Base-by-base conservation (phyloP, 2,113 vertebrate species). In the Gallinago jamesoni region DNA sequence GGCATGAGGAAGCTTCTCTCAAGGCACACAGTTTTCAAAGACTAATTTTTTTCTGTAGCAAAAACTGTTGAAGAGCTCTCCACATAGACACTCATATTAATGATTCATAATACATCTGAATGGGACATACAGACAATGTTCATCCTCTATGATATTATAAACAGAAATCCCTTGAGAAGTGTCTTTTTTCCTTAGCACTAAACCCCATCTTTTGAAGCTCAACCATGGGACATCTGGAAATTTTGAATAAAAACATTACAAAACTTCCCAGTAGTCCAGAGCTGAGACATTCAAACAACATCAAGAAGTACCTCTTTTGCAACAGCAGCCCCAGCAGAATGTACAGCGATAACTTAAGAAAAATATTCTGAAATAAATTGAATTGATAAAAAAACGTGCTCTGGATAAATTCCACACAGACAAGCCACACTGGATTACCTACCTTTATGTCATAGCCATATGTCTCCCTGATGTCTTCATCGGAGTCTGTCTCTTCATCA, bases 401-500 rank as follows among this genome's bases (percentile, higher is more conserved):
- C 52, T 57, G 12, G 7, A 68, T 37, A 66, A 73, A 62, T 28
- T 75, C 41, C 73, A 73, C 6, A 11, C 22, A 60, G 28, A 72
- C 18, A 72, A 91, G 45, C 11, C 48, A 50, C 24, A 70, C 0
- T 25, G 41, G 12, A 64, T 37, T 63, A 78, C 70, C 66, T 35
- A 99, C 99, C 98, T 99, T 99, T 93, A 98, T 97, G 87, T 99
- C 99, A 31, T 99, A 99, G 73, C 99, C 99, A 5, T 99, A 99
- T 0, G 99, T 99, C 93, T 99, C 99, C 82, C 99, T 97, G 94
- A 99, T 99, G 93, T 99, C 99, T 96, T 99, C 99, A 84, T 99
- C 99, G 1, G 99, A 99, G 96, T 99, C 99, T 0, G 99, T 99
- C 96, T 99, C 99, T 89, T 99, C 99, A 33, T 99, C 99, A 5